Evolutionary conservation across 2,113 vertebrate genomes (phyloP).

Genomic region (Galemys pyrenaicus): DNA sequence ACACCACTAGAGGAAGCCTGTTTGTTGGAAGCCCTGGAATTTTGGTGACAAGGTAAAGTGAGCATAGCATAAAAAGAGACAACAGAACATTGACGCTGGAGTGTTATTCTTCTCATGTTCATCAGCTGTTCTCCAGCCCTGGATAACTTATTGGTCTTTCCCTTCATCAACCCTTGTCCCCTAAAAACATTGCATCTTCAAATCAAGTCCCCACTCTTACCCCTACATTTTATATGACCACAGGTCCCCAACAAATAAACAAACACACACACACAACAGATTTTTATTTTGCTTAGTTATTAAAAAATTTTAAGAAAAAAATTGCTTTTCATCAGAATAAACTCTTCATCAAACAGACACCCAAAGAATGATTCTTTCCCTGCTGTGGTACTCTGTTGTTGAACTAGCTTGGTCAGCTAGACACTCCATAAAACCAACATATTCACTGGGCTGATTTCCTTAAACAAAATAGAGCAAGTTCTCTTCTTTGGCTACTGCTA

Average conservation of each 20-base stretch:
- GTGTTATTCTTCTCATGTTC: accelerated
- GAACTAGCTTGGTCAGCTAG: neutral
- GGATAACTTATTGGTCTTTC: neutral
- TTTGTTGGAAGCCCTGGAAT: neutral
- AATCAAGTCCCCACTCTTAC: neutral
- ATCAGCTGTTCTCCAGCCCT: neutral
- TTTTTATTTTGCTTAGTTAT: neutral
- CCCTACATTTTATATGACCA: neutral
- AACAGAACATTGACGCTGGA: neutral
- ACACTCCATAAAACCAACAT: neutral
- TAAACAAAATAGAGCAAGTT: neutral
- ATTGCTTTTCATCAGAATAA: neutral
- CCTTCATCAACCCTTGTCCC: too few relatives aligned
- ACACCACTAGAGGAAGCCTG: neutral
- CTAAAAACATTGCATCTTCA: neutral
- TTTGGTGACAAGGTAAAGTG: neutral
- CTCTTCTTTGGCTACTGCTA: neutral
- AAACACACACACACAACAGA: neutral
- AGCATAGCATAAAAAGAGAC: neutral
- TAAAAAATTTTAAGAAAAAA: neutral
- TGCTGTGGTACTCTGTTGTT: neutral
- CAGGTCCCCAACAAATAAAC: too few relatives aligned
- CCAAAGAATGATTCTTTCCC: neutral
- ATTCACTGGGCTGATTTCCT: neutral
- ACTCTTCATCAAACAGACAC: neutral